A percentile compares a stretch with the other conserved stretches of the same genome.
These are phyloP conservation scores for Anser brachyrhynchus DNA, from an alignment of 2,113 vertebrate genomes.

Conservation along the genomic window DNA sequence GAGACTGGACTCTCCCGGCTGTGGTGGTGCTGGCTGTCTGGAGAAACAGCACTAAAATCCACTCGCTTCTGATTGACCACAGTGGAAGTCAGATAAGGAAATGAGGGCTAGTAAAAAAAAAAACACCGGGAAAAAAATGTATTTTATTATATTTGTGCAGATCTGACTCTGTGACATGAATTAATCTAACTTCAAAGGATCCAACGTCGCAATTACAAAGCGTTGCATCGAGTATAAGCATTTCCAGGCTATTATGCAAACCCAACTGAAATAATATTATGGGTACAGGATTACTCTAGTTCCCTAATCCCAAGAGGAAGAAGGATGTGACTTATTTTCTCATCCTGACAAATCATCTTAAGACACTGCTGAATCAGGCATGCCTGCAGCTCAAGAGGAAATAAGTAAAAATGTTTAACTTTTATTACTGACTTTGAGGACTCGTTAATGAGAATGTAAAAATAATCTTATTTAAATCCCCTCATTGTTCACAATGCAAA, in stretches of 20 bases:
- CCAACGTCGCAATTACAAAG: constrained; percentile 17
- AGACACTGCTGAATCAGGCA: constrained; percentile 43
- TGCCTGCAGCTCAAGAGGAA: constrained; percentile 27
- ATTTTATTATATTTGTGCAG: not conserved
- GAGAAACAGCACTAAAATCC: not conserved
- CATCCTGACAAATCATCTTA: constrained; percentile 53
- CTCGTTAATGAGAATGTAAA: constrained; percentile 13
- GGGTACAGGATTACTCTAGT: constrained; percentile 18
- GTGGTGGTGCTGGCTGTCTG: not conserved
- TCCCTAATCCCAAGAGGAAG: constrained; percentile 37
- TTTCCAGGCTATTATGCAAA: constrained; percentile 46
- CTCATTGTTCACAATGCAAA: not conserved
- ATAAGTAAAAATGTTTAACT: constrained; percentile 3
- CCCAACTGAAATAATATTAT: constrained; percentile 49
- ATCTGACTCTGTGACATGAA: constrained; percentile 9
- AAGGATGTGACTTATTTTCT: constrained; percentile 50
- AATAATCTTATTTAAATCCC: constrained; percentile 1
- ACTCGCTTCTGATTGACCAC: not conserved
- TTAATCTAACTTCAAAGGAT: constrained; percentile 36
- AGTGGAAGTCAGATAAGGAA: constrained; percentile 5
- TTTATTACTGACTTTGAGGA: constrained; percentile 20
- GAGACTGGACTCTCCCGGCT: accelerated
- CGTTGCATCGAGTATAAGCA: not conserved
- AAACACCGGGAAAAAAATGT: not conserved
- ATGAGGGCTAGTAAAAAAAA: not conserved